A percentile compares a stretch with the other conserved stretches of the same genome.
Conservation (phyloP, 53 echinoderm and acorn worm genomes). For the Apostichopus leukothele region DNA sequence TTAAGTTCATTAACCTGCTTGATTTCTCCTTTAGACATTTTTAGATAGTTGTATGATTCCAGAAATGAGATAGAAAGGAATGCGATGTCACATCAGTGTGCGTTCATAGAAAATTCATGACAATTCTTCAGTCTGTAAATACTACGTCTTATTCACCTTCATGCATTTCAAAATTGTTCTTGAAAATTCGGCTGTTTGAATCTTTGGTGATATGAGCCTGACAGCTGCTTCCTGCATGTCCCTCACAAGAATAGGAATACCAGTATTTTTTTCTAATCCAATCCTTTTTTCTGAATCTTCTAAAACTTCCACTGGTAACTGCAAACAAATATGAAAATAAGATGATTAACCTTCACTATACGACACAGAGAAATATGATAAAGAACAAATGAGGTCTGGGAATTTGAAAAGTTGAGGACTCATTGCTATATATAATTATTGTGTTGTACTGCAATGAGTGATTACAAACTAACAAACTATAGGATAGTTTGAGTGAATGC, state of each 20-base stretch:
- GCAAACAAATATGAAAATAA: not conserved
- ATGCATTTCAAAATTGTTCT: constrained; percentile 32
- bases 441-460: too few species aligned
- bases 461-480: too few species aligned
- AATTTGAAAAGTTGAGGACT: not conserved
- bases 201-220: constrained; percentile 33
- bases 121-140: not conserved
- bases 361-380: not conserved
- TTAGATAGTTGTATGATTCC: too few species aligned
- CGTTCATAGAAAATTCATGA: not conserved
- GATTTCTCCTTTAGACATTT: too few species aligned
- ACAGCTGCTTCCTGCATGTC: constrained; percentile 43
- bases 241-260: constrained; percentile 29
- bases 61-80: too few species aligned
- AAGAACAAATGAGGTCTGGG: not conserved
- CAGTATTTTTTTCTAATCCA: constrained; percentile 61
- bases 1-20: not conserved
- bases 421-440: too few species aligned
- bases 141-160: not conserved
- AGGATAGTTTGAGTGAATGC: too few species aligned
- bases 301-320: constrained; percentile 74
- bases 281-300: constrained; percentile 67
- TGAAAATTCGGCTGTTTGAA: constrained; percentile 28
- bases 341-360: not conserved
- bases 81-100: too few species aligned